A percentile compares a stretch with the other conserved stretches of the same genome.
Conservation (phyloP, 2,888 invertebrate genomes). For the Cylindroiulus punctatus region DNA sequence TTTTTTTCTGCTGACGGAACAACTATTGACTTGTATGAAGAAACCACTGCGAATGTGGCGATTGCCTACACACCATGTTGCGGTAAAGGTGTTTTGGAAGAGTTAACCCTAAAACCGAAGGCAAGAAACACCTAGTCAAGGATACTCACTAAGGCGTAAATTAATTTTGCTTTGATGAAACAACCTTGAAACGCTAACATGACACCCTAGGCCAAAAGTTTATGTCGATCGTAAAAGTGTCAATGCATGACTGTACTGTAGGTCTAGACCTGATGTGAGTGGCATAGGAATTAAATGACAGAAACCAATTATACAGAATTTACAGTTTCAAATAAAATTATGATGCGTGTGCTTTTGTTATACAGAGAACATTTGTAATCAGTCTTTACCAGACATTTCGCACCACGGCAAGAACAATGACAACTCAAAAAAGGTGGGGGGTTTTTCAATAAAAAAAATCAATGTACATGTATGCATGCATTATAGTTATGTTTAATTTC, state of each 20-base stretch:
- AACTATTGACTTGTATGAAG: neutral
- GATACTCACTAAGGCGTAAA: slow-evolving; percentile 35
- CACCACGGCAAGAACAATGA: too few relatives aligned
- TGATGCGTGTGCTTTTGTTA: too few relatives aligned
- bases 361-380: too few relatives aligned
- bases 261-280: slow-evolving; percentile 21
- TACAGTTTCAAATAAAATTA: too few relatives aligned
- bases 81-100: slow-evolving; percentile 40
- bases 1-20: neutral
- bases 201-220: slow-evolving; percentile 45
- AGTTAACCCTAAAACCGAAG: slow-evolving; percentile 34
- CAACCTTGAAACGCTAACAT: slow-evolving; percentile 42
- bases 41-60: neutral
- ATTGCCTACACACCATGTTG: neutral
- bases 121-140: slow-evolving; percentile 31
- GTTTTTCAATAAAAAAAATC: too few relatives aligned
- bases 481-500: too few relatives aligned
- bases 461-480: too few relatives aligned
- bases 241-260: too few relatives aligned
- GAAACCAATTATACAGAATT: too few relatives aligned
- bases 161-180: slow-evolving; percentile 19
- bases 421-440: too few relatives aligned
- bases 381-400: too few relatives aligned
- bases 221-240: slow-evolving; percentile 10
- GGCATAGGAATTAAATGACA: slow-evolving; percentile 5